These are phyloP conservation scores for Apamea anceps DNA, from an alignment of 2,888 invertebrate species.

Conservation along the genomic window DNA sequence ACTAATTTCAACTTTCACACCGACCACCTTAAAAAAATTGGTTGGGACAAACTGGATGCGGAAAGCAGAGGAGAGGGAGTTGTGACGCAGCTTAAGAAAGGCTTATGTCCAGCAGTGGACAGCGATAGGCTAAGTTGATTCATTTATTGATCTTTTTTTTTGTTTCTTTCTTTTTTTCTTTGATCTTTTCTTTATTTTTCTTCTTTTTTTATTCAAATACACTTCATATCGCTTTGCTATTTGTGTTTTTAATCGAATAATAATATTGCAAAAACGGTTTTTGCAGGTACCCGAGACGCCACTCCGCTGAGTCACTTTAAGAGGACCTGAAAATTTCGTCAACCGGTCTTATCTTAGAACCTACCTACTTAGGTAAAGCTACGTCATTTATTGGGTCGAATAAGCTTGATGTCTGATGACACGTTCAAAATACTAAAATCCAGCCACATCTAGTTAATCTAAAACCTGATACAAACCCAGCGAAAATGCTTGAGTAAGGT, in stretches of 20 bases:
- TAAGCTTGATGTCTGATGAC: neutral
- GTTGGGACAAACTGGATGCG: neutral
- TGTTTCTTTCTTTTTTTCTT: too few relatives aligned
- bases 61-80: neutral
- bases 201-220: too few relatives aligned
- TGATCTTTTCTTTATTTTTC: too few relatives aligned
- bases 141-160: neutral
- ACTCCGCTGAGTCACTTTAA: neutral
- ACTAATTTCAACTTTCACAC: neutral
- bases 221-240: neutral
- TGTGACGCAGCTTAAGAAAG: neutral
- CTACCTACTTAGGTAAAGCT: neutral
- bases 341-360: neutral
- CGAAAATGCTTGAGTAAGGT: neutral
- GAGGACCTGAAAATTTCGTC: neutral
- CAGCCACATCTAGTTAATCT: neutral
- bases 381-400: neutral
- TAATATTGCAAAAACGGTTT: neutral
- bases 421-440: conserved; percentile 13
- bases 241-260: neutral
- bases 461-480: neutral
- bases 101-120: neutral
- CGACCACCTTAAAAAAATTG: neutral
- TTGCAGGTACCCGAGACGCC: neutral
- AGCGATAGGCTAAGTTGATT: neutral